Evolutionary conservation across 2,888 invertebrate species (phyloP).

Genomic region (Pasiphila rectangulata): DNA sequence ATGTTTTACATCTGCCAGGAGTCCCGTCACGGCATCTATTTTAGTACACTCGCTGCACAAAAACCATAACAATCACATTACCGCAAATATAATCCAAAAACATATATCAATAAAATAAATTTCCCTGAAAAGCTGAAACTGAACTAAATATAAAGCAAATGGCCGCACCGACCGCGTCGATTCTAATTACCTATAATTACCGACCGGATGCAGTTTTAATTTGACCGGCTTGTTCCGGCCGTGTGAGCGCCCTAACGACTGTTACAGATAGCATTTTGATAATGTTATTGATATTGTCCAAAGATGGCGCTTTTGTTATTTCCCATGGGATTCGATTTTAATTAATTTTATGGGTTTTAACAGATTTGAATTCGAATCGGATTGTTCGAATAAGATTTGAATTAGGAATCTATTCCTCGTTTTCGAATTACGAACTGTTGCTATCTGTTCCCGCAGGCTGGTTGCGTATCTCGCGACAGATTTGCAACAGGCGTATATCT

Average conservation of each 20-base stretch:
- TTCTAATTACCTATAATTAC: constrained; percentile 72
- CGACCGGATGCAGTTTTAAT: constrained; percentile 72
- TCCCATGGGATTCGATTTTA: constrained; percentile 11
- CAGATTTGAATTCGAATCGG: no score
- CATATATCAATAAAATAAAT: constrained; percentile 13
- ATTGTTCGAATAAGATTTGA: no score
- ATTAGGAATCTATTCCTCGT: no score
- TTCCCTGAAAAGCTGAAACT: constrained; percentile 36
- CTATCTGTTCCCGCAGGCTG: no score
- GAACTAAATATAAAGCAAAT: constrained; percentile 53
- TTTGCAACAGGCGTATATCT: no score
- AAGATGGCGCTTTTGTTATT: constrained; percentile 31
- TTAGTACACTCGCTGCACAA: no score
- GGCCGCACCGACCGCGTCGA: constrained; percentile 51
- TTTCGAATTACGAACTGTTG: no score
- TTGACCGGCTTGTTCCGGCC: constrained; percentile 60
- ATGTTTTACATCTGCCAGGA: no score
- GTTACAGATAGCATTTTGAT: constrained; percentile 70
- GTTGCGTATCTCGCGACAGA: no score
- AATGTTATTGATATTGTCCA: constrained; percentile 61
- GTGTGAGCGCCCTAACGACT: constrained; percentile 57
- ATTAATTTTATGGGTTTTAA: no score
- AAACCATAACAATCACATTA: no score
- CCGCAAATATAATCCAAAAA: constrained; percentile 6
- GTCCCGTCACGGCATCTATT: no score